A percentile compares a stretch with the other conserved stretches of the same genome.
These are phyloP conservation scores for Etia nguti DNA, from an alignment of 2,113 vertebrate species.

Conservation along the genomic window DNA sequence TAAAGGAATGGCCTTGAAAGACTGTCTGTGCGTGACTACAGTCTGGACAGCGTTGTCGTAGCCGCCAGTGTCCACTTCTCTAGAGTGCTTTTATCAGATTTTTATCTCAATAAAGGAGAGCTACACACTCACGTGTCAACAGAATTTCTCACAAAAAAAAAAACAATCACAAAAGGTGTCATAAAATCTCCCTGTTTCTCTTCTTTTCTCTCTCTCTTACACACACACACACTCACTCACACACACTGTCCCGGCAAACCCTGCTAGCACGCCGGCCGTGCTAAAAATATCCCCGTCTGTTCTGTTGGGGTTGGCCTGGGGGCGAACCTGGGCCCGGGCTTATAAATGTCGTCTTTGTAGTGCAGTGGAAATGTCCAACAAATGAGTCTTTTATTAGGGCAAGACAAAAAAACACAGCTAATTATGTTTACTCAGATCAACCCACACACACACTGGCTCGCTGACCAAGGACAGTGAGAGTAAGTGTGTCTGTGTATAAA, in stretches of 20 bases:
- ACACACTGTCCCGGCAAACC: slow-evolving; percentile 70
- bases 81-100: slow-evolving; percentile 73
- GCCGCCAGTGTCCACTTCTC: slow-evolving; percentile 31
- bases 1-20: not conserved
- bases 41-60: not conserved
- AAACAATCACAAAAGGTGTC: slow-evolving; percentile 13
- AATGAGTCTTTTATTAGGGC: slow-evolving; percentile 98
- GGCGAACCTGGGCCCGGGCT: slow-evolving; percentile 74
- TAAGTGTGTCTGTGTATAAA: not conserved
- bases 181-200: slow-evolving; percentile 13
- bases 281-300: slow-evolving; percentile 95
- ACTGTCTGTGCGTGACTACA: not conserved
- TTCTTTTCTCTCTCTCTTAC: not conserved
- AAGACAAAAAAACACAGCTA: slow-evolving; percentile 95
- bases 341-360: slow-evolving; percentile 99
- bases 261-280: slow-evolving; percentile 47
- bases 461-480: not conserved
- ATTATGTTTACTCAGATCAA: slow-evolving; percentile 97
- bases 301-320: slow-evolving; percentile 86
- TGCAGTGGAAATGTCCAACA: slow-evolving; percentile 95
- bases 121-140: not conserved
- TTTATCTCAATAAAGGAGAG: slow-evolving; percentile 75
- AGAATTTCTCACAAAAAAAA: not conserved
- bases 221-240: slow-evolving; percentile 11
- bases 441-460: slow-evolving; percentile 40